A percentile compares a stretch with the other conserved stretches of the same genome.
Conservation (phyloP, 2,797 vertebrate species). For the Parauchenoglanis ngamensis region DNA sequence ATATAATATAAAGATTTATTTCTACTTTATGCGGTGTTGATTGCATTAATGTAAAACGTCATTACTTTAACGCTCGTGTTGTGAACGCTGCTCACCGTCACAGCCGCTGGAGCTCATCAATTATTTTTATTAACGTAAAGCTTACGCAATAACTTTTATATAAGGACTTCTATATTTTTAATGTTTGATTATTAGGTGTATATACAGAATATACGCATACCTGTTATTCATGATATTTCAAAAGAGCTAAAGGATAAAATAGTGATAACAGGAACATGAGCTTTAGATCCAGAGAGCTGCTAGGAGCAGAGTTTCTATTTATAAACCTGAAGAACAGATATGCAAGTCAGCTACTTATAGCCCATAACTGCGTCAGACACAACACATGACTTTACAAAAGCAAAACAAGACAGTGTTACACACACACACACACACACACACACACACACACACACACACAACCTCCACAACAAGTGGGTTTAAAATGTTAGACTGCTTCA, state of each 20-base stretch:
- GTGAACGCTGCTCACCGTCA: background rate
- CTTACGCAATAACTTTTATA: background rate
- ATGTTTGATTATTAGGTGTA: background rate
- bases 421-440: conserved; percentile 17
- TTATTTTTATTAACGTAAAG: background rate
- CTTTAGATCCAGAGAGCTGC: background rate
- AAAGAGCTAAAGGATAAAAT: background rate
- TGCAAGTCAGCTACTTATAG: background rate
- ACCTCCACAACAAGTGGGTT: background rate
- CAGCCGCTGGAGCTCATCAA: background rate
- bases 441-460: conserved; percentile 17
- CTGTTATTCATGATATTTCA: background rate
- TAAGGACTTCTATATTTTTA: background rate
- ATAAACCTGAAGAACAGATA: conserved; percentile 7
- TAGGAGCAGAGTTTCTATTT: background rate
- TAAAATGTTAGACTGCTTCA: background rate
- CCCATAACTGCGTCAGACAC: conserved; percentile 12
- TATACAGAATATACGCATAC: no score
- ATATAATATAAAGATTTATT: background rate
- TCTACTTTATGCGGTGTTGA: background rate
- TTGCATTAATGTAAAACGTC: no score
- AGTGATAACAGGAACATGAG: background rate
- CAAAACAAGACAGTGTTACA: background rate
- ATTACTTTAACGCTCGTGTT: background rate
- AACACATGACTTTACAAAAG: conserved; percentile 3